Evolutionary conservation across 2,113 vertebrate species (phyloP), one percentile per base, ranked within the genome.

Genomic region (Tyrannus savana): DNA sequence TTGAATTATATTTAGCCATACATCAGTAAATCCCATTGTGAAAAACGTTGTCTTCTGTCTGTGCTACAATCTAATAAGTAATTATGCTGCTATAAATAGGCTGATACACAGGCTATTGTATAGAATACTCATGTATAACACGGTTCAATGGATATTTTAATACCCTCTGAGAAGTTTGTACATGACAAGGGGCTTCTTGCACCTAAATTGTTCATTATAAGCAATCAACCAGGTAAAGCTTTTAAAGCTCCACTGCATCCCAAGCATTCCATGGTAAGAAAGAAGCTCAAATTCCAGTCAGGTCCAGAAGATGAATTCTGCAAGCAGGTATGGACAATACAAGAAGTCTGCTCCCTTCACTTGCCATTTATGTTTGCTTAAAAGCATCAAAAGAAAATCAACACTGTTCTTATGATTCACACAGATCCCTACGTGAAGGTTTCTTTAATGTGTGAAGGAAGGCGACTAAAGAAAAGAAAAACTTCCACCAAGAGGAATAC

Each of bases 351-450:
- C 33, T 55, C 63, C 89, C 33, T 84, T 67, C 41, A 42, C 35
- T 90, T 90, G 42, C 71, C 50, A 30, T 90, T 69, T 86, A 19
- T 16, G 3, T 76, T 63, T 95, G 22, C 63, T 87, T 97, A 84
- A 96, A 82, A 50, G 69, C 28, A 52, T 75, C 44, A 72, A 95
- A 75, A 93, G 22, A 85, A 67, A 74, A 71, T 42, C 67, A 91
- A 22, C 44, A 0, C 52, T 93, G 18, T 97, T 97, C 88, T 96
- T 92, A 3, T 94, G 84, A 60, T 95, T 96, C 87, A 59, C 78
- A 50, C 96, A 99, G 99, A 99, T 98, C 99, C 99, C 41, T 99
- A 99, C 8, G 99, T 99, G 95, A 99, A 99, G 96, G 99, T 99
- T 95, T 99, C 99, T 17, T 96, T 99, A 84, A 99, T 99, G 99